Base-by-base conservation (phyloP, 2,888 invertebrate genomes). In the Abrostola triplasia region DNA sequence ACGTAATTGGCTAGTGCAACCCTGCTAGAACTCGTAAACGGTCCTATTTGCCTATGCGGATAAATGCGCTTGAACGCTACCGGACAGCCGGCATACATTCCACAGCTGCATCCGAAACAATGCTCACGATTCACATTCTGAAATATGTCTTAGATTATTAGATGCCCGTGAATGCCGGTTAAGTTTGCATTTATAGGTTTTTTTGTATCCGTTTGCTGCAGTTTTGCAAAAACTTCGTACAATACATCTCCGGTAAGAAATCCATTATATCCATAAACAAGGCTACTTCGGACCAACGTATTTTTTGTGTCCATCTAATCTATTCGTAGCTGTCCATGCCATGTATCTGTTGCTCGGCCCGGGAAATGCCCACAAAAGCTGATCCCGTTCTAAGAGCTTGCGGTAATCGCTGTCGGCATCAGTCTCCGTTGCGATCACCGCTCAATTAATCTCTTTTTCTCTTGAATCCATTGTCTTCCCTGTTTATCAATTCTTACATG, bases 361-460 rank as follows among this genome's bases (percentile, higher is more conserved):
- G 76, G 83, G 81, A 86, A 84, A 75, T 82, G 79, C 77, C 82
- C 84, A 88, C 88, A 89, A 89, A 89, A 83, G 84, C 79, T 80
- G 76, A 80, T 91, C 88, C 92, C 92, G 92, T 92, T 92, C 84
- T 84, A 84, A 85, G 81, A 85, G 81, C 83, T 90, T 89, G 88
- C 89, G 89, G 89, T 91, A 89, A 90, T 88, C 87, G 82, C 68
- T 80, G 84, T 80, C 83, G 77, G 78, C 83, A 84, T 85, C 83
- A 80, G 80, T 84, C 82, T 82, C 77, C 76, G 81, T 80, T 79
- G 79, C 76, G 80, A 76, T 72, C 71, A 70, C 50, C 62, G 77
- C 82, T 85, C 85, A 84, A 87, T 88, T 87, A 87, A 84, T 84
- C 82, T 85, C 74, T 88, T 88, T 87, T 86, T 86, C 85, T 80